Base-by-base conservation (phyloP, 2,888 invertebrate genomes). In the Rhorus exstirpatorius region DNA sequence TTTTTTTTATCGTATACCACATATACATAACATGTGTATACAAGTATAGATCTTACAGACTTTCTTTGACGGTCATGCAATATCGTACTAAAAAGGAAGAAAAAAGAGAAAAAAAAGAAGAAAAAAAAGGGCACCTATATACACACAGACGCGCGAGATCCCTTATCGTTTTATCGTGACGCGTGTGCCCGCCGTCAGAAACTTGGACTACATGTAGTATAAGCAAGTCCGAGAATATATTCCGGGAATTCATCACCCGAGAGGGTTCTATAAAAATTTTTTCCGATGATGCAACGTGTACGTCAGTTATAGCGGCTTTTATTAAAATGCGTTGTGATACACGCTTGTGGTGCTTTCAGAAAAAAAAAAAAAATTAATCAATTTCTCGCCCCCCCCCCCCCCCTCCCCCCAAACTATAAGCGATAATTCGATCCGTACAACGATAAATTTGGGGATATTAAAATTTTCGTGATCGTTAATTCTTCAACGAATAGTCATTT, bases 141-240 rank as follows among this genome's bases (percentile, higher is more conserved):
- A 44, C 46, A 38, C 68, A 46, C 51, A 68, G 12, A 26, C n/a
- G n/a, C n/a, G n/a, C 19, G 19, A 49, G 75, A 67, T 38, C 60
- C 41, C 78, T 82, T 82, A 79, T 82, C 82, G 79, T 65, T 79
- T 58, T 75, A 82, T 82, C 82, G 74, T 65, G 63, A 75, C 82
- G 68, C 75, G 78, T 72, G 77, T 31, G 10, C n/a, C 55, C 26
- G 26, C 68, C 71, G n/a, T n/a, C 61, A 51, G 31, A 61, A 63
- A 63, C 19, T 17, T 65, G 8, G 17, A 17, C n/a, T 44, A n/a
- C 24, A 49, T 19, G 10, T 53, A 35, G n/a, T 61, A 60, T 24
- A 35, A 24, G 10, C 46, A 55, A 35, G 75, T 65, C 35, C 44
- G 35, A 60, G 46, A 74, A 74, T 74, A 53, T 38, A 26, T 81